These are phyloP conservation scores for Chesias legatella DNA, from an alignment of 2,888 invertebrate species.

Conservation along the genomic window DNA sequence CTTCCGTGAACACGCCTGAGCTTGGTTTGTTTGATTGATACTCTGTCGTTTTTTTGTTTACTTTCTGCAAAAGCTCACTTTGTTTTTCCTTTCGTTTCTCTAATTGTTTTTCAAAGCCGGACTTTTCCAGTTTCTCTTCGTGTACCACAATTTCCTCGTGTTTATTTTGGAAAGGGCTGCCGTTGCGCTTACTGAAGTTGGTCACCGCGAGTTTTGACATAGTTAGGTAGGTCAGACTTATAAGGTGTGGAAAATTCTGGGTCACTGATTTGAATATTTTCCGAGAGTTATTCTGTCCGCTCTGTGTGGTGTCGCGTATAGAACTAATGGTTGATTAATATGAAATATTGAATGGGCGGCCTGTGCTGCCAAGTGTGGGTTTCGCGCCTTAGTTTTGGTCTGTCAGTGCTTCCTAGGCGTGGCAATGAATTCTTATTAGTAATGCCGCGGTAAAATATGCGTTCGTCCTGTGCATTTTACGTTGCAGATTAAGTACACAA, in stretches of 20 bases:
- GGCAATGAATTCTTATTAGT: slow-evolving; percentile 69
- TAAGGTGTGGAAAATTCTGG: slow-evolving; percentile 46
- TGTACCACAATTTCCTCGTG: slow-evolving; percentile 44
- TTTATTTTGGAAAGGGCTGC: slow-evolving; percentile 47
- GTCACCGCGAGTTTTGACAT: slow-evolving; percentile 69
- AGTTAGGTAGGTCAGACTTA: slow-evolving; percentile 31
- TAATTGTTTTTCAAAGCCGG: slow-evolving; percentile 54
- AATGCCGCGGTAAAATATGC: slow-evolving; percentile 38
- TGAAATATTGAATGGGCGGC: slow-evolving; percentile 54
- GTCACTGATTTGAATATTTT: slow-evolving; percentile 52
- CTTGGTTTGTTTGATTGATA: slow-evolving; percentile 66
- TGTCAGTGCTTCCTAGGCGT: slow-evolving; percentile 69
- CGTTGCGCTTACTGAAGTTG: slow-evolving; percentile 54
- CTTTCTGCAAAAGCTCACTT: slow-evolving; percentile 60
- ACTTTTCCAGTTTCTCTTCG: slow-evolving; percentile 59
- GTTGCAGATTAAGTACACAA: no score
- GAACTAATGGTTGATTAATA: slow-evolving; percentile 56
- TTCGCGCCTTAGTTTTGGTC: slow-evolving; percentile 75
- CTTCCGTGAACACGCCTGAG: slow-evolving; percentile 70
- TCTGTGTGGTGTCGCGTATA: slow-evolving; percentile 52
- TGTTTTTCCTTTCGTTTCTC: slow-evolving; percentile 67
- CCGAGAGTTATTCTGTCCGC: slow-evolving; percentile 47
- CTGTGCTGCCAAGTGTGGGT: slow-evolving; percentile 68
- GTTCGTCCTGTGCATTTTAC: slow-evolving; percentile 66
- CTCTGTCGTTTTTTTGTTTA: slow-evolving; percentile 65